Conservation (phyloP, 2,888 invertebrate genomes). For the Chelonus formosanus region DNA sequence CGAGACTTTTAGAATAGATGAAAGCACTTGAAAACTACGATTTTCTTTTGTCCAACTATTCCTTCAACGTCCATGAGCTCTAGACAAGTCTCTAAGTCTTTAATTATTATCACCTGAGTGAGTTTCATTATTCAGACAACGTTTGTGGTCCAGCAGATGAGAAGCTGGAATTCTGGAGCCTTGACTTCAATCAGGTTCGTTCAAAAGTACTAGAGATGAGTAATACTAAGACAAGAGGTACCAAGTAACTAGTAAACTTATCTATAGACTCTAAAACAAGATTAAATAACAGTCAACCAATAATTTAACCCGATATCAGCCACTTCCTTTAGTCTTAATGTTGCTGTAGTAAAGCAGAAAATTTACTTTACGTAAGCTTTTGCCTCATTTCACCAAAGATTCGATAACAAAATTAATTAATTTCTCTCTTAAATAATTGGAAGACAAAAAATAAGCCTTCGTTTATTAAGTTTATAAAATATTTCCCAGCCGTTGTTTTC, state of each 20-base stretch:
- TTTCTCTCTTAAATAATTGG: no score
- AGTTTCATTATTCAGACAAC: conserved; percentile 98
- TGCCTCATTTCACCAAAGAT: no score
- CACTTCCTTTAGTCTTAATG: conserved; percentile 1
- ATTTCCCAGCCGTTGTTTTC: no score
- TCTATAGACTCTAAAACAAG: conserved; percentile 7
- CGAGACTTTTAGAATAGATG: conserved; percentile 89
- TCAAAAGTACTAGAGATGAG: conserved; percentile 8
- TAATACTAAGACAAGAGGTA: background rate
- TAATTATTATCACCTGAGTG: conserved; percentile 98
- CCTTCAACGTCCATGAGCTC: conserved; percentile 84
- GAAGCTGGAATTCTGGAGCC: conserved; percentile 98
- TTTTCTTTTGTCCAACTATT: conserved; percentile 98
- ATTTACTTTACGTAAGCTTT: no score
- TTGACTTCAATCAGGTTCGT: conserved; percentile 95
- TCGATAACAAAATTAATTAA: no score
- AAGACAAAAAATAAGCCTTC: no score
- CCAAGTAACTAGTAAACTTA: background rate
- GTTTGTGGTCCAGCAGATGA: conserved; percentile 99
- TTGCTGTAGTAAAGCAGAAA: background rate
- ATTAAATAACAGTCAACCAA: conserved; percentile 20
- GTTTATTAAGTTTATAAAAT: no score
- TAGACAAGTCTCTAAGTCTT: conserved; percentile 94
- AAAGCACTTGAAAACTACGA: conserved; percentile 99
- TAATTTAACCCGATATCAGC: conserved; percentile 17